These are phyloP conservation scores for Chalcis sispes DNA, from an alignment of 2,888 invertebrate species.

Conservation along the genomic window DNA sequence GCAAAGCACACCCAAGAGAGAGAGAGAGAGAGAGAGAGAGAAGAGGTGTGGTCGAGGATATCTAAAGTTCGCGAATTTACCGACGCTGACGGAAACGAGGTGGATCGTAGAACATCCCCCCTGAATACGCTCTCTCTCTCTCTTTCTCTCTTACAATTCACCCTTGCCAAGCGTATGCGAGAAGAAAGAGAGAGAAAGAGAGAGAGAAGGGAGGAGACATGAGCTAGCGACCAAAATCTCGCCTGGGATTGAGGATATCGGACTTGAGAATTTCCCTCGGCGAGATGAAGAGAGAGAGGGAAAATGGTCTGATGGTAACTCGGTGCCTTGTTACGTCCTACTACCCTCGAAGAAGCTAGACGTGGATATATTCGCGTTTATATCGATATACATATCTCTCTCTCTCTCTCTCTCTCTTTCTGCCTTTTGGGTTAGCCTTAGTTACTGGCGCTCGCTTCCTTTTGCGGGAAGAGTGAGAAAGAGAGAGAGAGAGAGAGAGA, in stretches of 20 bases:
- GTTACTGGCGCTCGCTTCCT: too few relatives aligned
- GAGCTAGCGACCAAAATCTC: constrained; percentile 48
- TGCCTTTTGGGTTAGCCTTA: too few relatives aligned
- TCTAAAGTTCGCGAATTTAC: constrained; percentile 68
- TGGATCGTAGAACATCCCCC: constrained; percentile 48
- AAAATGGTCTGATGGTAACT: constrained; percentile 26
- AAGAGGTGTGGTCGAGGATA: constrained; percentile 60
- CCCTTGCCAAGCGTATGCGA: background rate
- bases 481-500: background rate
- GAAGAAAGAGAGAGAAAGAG: too few relatives aligned
- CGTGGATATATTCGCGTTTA: background rate
- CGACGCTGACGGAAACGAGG: constrained; percentile 56
- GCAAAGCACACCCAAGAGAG: background rate
- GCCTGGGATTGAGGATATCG: constrained; percentile 55
- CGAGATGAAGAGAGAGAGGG: constrained; percentile 19
- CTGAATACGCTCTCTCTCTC: constrained; percentile 42
- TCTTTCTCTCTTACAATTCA: constrained; percentile 5
- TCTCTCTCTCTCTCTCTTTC: background rate
- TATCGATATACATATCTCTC: background rate
- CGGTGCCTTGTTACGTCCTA: constrained; percentile 35
- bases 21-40: background rate
- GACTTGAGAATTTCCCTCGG: constrained; percentile 51
- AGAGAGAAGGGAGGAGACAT: background rate
- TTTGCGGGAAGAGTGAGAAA: background rate
- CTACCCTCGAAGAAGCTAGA: background rate